These are phyloP conservation scores for Drosophila cracens DNA, from an alignment of 2,888 invertebrate genomes.

Conservation along the genomic window DNA sequence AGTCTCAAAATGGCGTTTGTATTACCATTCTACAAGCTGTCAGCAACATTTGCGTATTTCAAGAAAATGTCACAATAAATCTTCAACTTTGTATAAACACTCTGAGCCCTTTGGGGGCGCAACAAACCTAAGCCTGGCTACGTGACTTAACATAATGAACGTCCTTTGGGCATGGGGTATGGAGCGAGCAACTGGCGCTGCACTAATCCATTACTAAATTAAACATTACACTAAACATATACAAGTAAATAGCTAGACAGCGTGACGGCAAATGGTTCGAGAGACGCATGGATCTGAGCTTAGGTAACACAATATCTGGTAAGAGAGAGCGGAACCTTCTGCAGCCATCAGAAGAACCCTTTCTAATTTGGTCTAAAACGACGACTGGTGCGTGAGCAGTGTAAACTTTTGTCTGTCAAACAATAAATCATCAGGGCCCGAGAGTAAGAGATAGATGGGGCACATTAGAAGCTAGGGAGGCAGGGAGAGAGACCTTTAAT, in stretches of 20 bases:
- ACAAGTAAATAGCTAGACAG: conserved; percentile 78
- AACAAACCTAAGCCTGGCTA: conserved; percentile 29
- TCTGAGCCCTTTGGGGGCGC: conserved; percentile 16
- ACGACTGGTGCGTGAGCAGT: conserved; percentile 37
- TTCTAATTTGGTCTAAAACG: conserved; percentile 70
- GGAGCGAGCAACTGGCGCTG: conserved; percentile 31
- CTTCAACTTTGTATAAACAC: conserved; percentile 51
- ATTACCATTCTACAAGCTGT: conserved; percentile 29
- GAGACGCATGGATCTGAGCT: conserved; percentile 25
- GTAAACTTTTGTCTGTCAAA: conserved; percentile 74
- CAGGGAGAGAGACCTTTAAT: conserved; percentile 67
- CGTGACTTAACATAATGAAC: conserved; percentile 81
- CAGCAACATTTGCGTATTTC: conserved; percentile 45
- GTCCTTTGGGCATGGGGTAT: conserved; percentile 13
- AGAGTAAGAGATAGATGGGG: conserved; percentile 19
- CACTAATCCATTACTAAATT: conserved; percentile 84
- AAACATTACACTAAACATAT: conserved; percentile 81
- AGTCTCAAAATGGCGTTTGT: conserved; percentile 32
- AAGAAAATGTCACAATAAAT: conserved; percentile 78
- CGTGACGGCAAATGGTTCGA: conserved; percentile 75
- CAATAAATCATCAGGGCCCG: conserved; percentile 77
- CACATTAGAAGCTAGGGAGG: not conserved
- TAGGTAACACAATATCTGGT: conserved; percentile 19
- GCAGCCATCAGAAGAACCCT: conserved; percentile 59
- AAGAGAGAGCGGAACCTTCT: conserved; percentile 19